phyloP scores from a whole-genome alignment of 2,113 vertebrate genomes.

The Corydoras maculifer region DNA sequence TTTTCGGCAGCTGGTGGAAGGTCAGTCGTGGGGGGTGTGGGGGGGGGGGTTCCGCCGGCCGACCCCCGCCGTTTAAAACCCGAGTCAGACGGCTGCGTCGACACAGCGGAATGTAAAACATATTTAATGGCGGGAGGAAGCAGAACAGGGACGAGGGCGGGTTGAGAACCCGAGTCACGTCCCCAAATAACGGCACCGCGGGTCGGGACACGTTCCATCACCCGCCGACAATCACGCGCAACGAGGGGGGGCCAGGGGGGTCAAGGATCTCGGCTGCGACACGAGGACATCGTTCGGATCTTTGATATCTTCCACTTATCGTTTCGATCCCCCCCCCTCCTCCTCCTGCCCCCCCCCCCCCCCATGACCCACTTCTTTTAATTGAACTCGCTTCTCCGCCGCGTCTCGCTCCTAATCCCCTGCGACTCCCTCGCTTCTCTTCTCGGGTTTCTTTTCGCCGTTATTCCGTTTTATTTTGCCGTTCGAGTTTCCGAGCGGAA shows the following conservation, averaged over 20 bases:
- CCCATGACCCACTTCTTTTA: slow-evolving; percentile 49
- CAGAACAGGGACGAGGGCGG: no score
- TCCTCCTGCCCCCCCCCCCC: slow-evolving; percentile 25
- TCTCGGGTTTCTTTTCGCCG: not conserved
- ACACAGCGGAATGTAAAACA: no score
- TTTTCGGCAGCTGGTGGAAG: no score
- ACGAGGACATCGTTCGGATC: not conserved
- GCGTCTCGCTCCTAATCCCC: slow-evolving; percentile 53
- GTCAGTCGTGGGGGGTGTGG: no score
- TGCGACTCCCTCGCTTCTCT: slow-evolving; percentile 14
- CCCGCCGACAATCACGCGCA: slow-evolving; percentile 3
- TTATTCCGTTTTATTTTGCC: slow-evolving; percentile 41
- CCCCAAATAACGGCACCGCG: not conserved
- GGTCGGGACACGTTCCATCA: slow-evolving; percentile 14
- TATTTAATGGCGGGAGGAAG: no score
- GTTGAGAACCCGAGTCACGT: no score
- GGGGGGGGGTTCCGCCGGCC: no score
- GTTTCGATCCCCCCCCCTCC: slow-evolving; percentile 26
- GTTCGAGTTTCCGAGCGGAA: not conserved
- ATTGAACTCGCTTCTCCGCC: slow-evolving; percentile 48
- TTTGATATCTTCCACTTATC: slow-evolving; percentile 46
- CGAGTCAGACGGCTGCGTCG: no score
- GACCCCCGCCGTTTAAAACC: no score
- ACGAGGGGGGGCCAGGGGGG: not conserved
- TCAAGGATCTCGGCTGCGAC: slow-evolving; percentile 4